Evolutionary conservation across 2,113 vertebrate species (phyloP).

Genomic region (Microcebus griseorufus): DNA sequence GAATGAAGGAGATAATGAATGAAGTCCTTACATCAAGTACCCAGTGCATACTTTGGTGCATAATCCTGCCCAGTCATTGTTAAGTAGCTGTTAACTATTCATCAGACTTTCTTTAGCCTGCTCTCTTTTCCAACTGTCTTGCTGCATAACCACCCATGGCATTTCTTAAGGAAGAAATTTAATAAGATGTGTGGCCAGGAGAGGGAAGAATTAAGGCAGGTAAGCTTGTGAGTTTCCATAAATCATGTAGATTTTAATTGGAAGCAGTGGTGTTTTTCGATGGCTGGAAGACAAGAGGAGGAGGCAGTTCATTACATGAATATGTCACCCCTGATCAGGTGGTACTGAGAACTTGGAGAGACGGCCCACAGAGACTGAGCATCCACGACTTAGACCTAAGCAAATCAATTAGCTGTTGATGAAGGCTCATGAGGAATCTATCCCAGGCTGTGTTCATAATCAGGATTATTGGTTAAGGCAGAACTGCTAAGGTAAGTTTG

Average conservation of each 20-base stretch:
- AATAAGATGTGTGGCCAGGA: conserved; percentile 73
- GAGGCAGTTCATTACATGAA: conserved; percentile 77
- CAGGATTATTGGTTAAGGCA: not conserved
- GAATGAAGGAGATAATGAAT: not conserved
- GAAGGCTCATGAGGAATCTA: conserved; percentile 74
- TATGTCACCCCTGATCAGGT: conserved; percentile 75
- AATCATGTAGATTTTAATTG: conserved; percentile 85
- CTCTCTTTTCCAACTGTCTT: not conserved
- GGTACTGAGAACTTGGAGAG: conserved; percentile 70
- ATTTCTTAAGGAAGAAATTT: conserved; percentile 78
- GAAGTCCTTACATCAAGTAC: not conserved
- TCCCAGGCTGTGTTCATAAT: not conserved
- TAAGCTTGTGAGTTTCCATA: conserved; percentile 83
- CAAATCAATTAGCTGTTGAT: conserved; percentile 82
- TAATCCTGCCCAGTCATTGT: not conserved
- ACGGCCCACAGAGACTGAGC: conserved; percentile 58
- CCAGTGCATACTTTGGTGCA: not conserved
- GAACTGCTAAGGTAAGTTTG: not conserved
- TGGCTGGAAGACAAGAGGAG: conserved; percentile 67
- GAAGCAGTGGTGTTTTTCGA: conserved; percentile 78
- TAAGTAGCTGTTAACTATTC: not conserved
- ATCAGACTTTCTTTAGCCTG: not conserved
- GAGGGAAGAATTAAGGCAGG: conserved; percentile 77
- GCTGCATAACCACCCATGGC: not conserved
- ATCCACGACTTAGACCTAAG: conserved; percentile 82